A percentile compares a stretch with the other conserved stretches of the same genome.
Conservation (phyloP, 2,888 invertebrate species). For the Xanthorhoe spadicearia region DNA sequence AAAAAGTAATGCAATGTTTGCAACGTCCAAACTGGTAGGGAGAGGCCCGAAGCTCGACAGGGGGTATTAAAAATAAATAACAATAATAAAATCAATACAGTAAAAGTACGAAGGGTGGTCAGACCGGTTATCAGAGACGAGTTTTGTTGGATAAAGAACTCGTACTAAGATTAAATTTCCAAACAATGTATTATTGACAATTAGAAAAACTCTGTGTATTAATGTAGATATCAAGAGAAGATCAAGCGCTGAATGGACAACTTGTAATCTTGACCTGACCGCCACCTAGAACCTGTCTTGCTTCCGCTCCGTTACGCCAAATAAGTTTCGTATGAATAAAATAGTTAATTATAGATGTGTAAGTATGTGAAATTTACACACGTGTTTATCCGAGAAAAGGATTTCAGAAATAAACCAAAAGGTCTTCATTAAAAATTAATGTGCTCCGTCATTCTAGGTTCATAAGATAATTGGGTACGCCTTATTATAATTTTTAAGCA, state of each 20-base stretch:
- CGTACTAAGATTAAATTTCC: slow-evolving; percentile 10
- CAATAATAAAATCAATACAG: slow-evolving; percentile 54
- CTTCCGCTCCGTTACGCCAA: slow-evolving; percentile 61
- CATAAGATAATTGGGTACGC: no score
- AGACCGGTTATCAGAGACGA: slow-evolving; percentile 42
- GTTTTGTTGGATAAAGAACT: slow-evolving; percentile 35
- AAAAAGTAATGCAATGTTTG: slow-evolving; percentile 23
- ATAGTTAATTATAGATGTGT: slow-evolving; percentile 48
- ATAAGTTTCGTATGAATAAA: slow-evolving; percentile 54
- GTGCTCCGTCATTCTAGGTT: no score
- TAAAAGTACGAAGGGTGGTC: slow-evolving; percentile 47
- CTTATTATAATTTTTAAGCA: no score
- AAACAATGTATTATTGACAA: background rate
- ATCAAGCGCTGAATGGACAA: slow-evolving; percentile 45
- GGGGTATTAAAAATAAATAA: slow-evolving; percentile 47
- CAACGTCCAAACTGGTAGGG: slow-evolving; percentile 35
- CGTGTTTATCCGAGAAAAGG: background rate
- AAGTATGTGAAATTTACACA: slow-evolving; percentile 17
- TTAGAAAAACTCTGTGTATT: background rate
- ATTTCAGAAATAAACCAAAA: background rate
- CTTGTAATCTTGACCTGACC: slow-evolving; percentile 57
- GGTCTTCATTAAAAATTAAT: no score
- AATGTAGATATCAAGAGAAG: slow-evolving; percentile 7
- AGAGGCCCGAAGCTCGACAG: slow-evolving; percentile 31
- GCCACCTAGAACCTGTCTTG: slow-evolving; percentile 53